These are phyloP conservation scores for Bergia sp. DNA, from an alignment of 92 coral and sea anemone species.

Conservation along the genomic window DNA sequence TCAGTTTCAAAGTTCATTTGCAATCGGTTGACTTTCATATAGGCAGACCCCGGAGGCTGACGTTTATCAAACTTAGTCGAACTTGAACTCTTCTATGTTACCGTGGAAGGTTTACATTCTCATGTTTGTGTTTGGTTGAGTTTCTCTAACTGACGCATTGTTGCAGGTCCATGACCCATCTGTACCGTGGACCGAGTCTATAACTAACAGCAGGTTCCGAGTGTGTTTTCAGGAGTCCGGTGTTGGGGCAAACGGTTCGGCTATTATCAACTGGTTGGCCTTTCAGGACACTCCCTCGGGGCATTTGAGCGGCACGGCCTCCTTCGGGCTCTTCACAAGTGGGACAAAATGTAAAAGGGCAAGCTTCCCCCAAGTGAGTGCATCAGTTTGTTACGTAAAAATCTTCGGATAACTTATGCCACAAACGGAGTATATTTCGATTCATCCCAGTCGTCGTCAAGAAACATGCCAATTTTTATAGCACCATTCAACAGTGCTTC, in stretches of 20 bases:
- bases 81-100: background rate
- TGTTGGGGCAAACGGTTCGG: constrained; percentile 51
- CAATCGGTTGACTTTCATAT: background rate
- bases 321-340: constrained; percentile 59
- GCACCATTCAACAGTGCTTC: background rate
- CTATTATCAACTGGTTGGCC: constrained; percentile 60
- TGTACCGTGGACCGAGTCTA: constrained; percentile 55
- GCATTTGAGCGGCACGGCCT: constrained; percentile 45
- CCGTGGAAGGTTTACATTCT: background rate
- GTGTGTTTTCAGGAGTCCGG: constrained; percentile 61
- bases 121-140: background rate
- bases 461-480: too few relatives aligned
- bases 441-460: too few relatives aligned
- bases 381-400: too few relatives aligned
- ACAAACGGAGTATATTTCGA: too few relatives aligned
- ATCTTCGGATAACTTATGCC: too few relatives aligned
- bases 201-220: constrained; percentile 46
- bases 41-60: background rate
- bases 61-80: background rate
- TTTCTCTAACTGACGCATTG: background rate
- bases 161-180: constrained; percentile 53
- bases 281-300: constrained; percentile 59
- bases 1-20: background rate
- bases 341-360: constrained; percentile 58
- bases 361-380: constrained; percentile 50